Percentiles rank a stretch among this genome's conserved stretches.
Evolutionary conservation across 53 echinoderm and acorn worm genomes (phyloP).

Genomic region (Patiria pectinifera): DNA sequence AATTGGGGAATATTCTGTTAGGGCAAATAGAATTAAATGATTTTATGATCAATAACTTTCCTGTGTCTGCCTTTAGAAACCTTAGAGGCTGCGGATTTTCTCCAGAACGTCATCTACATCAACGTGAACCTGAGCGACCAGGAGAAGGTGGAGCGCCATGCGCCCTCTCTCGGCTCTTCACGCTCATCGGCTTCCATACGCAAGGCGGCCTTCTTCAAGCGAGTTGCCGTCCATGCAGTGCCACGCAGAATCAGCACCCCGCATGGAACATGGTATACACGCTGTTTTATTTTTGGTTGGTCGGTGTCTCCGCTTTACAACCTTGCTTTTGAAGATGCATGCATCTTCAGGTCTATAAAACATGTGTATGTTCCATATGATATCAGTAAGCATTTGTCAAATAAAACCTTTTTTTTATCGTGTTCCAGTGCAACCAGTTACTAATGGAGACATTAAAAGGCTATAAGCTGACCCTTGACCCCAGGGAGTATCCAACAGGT

Average conservation of each 20-base stretch:
- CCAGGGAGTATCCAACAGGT: slow-evolving; percentile 78
- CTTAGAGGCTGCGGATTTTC: slow-evolving; percentile 95
- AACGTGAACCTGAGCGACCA: slow-evolving; percentile 88
- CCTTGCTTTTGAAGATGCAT: too few relatives aligned
- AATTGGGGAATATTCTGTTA: too few relatives aligned
- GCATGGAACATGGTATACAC: slow-evolving; percentile 79
- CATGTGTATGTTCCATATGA: neutral
- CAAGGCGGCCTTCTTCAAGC: slow-evolving; percentile 95
- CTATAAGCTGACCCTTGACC: slow-evolving; percentile 84
- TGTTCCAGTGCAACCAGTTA: slow-evolving; percentile 81
- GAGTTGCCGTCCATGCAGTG: slow-evolving; percentile 99
- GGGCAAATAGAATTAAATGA: too few relatives aligned
- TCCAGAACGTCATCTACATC: slow-evolving; percentile 98
- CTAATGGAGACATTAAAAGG: slow-evolving; percentile 87
- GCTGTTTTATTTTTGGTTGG: too few relatives aligned
- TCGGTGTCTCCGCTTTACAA: too few relatives aligned
- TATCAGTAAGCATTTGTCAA: neutral
- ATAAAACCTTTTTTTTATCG: neutral
- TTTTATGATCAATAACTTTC: too few relatives aligned
- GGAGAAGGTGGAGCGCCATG: slow-evolving; percentile 95
- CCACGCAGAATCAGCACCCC: slow-evolving; percentile 80
- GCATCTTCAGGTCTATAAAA: too few relatives aligned
- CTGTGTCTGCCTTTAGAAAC: slow-evolving; percentile 70
- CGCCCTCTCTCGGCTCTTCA: slow-evolving; percentile 91
- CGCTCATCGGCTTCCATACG: slow-evolving; percentile 93